Evolutionary conservation across 1,140 invertebrate species (phyloP).

Genomic region (Pseudachorutes palmiensis): DNA sequence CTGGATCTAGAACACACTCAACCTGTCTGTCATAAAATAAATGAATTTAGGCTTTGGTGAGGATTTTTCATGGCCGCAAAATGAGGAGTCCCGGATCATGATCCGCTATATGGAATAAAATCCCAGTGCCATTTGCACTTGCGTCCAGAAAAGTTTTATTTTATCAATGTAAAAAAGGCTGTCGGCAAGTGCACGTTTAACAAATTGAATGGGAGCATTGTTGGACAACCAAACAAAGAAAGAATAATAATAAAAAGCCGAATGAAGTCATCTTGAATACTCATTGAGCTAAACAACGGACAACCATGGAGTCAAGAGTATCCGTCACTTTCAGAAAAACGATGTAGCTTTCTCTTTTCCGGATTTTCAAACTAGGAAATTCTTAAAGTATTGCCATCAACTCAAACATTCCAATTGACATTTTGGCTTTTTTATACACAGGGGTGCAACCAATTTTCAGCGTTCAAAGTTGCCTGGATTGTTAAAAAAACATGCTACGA

Average conservation of each 20-base stretch:
- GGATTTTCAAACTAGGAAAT: neutral
- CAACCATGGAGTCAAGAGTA: slow-evolving; percentile 4
- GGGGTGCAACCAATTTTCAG: too few species aligned
- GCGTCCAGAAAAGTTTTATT: neutral
- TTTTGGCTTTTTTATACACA: too few species aligned
- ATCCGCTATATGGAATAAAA: too few species aligned
- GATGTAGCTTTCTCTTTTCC: neutral
- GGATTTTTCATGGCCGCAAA: neutral
- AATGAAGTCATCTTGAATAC: slow-evolving; percentile 5
- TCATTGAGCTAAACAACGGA: too few species aligned
- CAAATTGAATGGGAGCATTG: neutral
- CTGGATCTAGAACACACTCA: neutral
- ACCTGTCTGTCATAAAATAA: slow-evolving; percentile 10
- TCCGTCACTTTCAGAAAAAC: neutral
- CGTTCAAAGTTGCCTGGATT: too few species aligned
- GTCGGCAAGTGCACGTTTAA: neutral
- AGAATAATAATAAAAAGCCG: neutral
- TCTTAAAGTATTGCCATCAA: too few species aligned
- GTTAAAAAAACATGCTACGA: too few species aligned
- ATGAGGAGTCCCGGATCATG: neutral
- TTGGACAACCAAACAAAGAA: neutral
- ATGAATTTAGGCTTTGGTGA: slow-evolving; percentile 3
- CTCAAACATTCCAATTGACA: too few species aligned
- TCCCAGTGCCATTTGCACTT: neutral
- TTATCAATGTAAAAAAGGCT: neutral